Base-by-base conservation (phyloP, 2,888 invertebrate genomes). In the Emmelina monodactyla region DNA sequence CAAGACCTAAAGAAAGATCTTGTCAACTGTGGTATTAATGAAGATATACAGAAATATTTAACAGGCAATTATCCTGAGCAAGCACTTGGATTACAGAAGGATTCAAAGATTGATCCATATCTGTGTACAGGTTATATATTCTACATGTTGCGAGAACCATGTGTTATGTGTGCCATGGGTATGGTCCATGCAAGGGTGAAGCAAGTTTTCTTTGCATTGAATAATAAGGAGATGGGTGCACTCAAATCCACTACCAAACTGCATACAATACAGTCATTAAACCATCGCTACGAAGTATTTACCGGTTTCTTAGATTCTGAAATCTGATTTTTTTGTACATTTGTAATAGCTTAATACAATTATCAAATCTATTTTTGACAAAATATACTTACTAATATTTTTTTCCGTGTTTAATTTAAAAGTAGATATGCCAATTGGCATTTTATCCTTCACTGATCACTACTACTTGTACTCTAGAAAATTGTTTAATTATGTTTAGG, bases 141-240 rank as follows among this genome's bases (percentile, higher is more conserved):
- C 2, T 97, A 93, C 58, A 61, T 92, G 28, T 83, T 89, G 0
- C 83, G 83, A 40, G 97, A 98, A 61, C 97, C 97, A 0, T 98
- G 98, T 68, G 60, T 92, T 1, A 93, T 97, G 89, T 98, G 98
- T 70, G 83, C 94, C 0, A 98, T 98, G 97, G 97, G 91, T 0
- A 72, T 98, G 35, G 83, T 96, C 0, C 97, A 98, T 64, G 92
- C 94, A n/a, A 80, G 97, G 41, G 87, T 86, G 0, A 85, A 85
- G 34, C 82, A 92, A 38, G 86, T 97, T 2, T 97, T 96, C 62
- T 97, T 88, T 57, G 82, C 85, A 3, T 55, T 72, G 1, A 54
- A 72, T 0, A 81, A 82, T 38, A 60, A 65, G 0, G 37, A 47
- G 0, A 76, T 81, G 37, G 97, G 97, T 1, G 92, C 87, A 0